A percentile compares a stretch with the other conserved stretches of the same genome.
These are phyloP conservation scores for Meles meles DNA, from an alignment of 2,113 vertebrate genomes.

Conservation along the genomic window DNA sequence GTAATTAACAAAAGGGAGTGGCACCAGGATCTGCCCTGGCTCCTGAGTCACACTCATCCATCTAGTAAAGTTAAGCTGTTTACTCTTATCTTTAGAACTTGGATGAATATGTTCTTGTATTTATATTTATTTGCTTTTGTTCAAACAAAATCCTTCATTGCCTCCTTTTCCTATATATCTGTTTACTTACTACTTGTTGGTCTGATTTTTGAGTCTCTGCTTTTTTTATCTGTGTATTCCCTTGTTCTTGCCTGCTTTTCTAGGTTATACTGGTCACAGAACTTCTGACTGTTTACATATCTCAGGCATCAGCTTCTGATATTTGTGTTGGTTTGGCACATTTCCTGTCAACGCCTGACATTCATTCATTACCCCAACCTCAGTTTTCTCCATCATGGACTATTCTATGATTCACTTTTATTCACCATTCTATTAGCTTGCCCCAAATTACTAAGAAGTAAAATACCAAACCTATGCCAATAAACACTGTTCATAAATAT, in stretches of 20 bases:
- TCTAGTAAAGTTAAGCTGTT: neutral
- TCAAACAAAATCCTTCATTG: neutral
- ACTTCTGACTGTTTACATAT: neutral
- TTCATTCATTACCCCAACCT: neutral
- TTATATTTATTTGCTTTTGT: neutral
- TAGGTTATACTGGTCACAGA: neutral
- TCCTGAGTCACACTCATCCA: neutral
- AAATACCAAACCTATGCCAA: constrained; percentile 31
- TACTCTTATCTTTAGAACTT: neutral
- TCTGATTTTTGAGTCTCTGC: neutral
- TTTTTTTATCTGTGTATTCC: neutral
- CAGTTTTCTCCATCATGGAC: neutral
- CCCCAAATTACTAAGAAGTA: constrained; percentile 26
- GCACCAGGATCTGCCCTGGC: neutral
- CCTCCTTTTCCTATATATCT: neutral
- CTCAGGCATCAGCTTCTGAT: neutral
- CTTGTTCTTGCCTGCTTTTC: neutral
- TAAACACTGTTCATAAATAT: constrained; percentile 20
- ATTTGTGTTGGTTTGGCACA: neutral
- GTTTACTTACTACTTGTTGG: neutral
- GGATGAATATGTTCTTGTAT: neutral
- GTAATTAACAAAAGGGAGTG: neutral
- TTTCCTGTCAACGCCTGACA: neutral
- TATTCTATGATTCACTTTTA: neutral
- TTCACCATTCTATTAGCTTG: neutral